Base-by-base conservation (phyloP, 1,140 invertebrate species). In the Goniozus legneri region DNA sequence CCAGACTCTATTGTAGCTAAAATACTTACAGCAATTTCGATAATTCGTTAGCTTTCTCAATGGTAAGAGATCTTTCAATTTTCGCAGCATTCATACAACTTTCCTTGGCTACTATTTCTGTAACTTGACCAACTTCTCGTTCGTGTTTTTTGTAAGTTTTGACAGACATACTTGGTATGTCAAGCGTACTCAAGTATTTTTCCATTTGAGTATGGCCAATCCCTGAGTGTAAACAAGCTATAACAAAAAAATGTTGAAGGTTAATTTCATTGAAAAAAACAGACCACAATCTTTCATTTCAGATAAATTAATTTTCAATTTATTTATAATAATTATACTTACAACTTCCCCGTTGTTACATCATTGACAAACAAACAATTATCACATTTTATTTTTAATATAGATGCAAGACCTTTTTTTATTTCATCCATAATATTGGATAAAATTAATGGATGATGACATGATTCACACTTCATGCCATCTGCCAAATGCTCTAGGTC, bases 101-200 rank as follows among this genome's bases (percentile, higher is more conserved):
- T 2, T 41, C 38, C 37, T 49, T 37, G 8, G 39, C 39, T 37
- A 49, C 39, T 16, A 13, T 30, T 14, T 49, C 47, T 13, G 30
- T 19, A 16, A 18, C 21, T 10, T 19, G 31, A 14, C 39, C 47
- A 8, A 49, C 40, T 37, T 35, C 33, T 37, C 40, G 16, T 36
- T 49, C 38, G 18, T 36, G 15, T 35, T 39, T 22, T 43, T 49
- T 49, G 37, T 42, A 43, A 16, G 39, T 35, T 18, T 43, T 36
- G 10, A n/a, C 14, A 18, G 38, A 27, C 10, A 36, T 10, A 1
- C 3, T 12, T 30, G 34, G 47, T 19, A 49, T 31, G 24, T 42
- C 37, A 14, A 30, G 12, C 16, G 8, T 8, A n/a, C 24, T 4
- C 0, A 49, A 19, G n/a, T 42, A 13, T 49, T 42, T 37, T 19